phyloP scores from a whole-genome alignment of 2,888 invertebrate species.

The Lysandra coridon region DNA sequence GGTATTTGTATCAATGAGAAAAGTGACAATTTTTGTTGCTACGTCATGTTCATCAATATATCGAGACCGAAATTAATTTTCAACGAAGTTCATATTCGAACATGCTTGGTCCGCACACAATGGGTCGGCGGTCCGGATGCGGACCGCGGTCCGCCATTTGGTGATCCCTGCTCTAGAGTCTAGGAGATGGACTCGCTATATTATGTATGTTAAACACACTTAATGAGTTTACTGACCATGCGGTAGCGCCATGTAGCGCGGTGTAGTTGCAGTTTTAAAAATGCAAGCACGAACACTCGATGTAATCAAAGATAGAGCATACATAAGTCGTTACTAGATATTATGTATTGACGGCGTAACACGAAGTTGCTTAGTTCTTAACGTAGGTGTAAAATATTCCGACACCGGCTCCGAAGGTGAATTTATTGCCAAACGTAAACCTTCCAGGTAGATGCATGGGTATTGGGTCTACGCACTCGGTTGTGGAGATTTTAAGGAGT shows the following conservation, averaged over 20 bases:
- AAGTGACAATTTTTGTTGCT: too few species aligned
- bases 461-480: neutral
- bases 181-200: too few species aligned
- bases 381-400: slow-evolving; percentile 5
- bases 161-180: too few species aligned
- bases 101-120: too few species aligned
- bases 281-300: neutral
- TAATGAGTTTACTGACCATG: neutral
- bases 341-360: neutral
- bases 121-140: too few species aligned
- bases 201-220: too few species aligned
- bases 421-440: neutral
- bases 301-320: neutral
- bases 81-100: too few species aligned
- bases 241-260: neutral
- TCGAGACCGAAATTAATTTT: too few species aligned
- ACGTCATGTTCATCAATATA: too few species aligned
- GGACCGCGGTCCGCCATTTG: too few species aligned
- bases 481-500: neutral
- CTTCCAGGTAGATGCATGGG: neutral
- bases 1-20: too few species aligned
- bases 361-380: neutral
- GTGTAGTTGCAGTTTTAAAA: neutral
- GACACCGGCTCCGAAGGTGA: neutral
- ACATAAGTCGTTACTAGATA: neutral